Conservation (phyloP, 2,888 invertebrate species). For the Cryptocephalus moraei region DNA sequence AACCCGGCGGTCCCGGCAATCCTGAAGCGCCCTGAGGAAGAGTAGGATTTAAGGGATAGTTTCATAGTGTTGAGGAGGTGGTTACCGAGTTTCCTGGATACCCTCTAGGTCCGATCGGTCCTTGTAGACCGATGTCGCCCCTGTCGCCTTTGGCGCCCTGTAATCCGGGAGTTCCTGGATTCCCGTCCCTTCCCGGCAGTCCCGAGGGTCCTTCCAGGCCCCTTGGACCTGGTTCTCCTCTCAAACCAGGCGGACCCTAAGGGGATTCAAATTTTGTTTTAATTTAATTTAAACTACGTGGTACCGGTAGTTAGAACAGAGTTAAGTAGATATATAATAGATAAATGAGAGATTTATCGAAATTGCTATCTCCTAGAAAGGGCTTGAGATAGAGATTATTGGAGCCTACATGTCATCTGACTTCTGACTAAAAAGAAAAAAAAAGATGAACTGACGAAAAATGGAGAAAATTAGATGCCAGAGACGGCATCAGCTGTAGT, state of each 20-base stretch:
- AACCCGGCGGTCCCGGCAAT: slow-evolving; percentile 32
- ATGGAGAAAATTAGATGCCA: no score
- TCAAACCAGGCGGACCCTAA: slow-evolving; percentile 14
- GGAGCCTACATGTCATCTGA: no score
- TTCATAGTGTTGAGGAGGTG: not conserved
- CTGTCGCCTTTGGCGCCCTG: slow-evolving; percentile 21
- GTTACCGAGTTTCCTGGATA: slow-evolving; percentile 19
- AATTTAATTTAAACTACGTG: not conserved
- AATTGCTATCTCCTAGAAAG: no score
- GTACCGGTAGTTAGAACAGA: not conserved
- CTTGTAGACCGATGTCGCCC: slow-evolving; percentile 20
- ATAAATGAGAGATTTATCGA: no score
- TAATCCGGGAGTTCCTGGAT: slow-evolving; percentile 27
- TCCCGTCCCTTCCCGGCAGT: slow-evolving; percentile 23
- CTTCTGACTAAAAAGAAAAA: no score
- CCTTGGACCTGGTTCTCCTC: slow-evolving; percentile 12
- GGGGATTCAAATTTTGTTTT: no score
- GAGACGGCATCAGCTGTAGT: no score
- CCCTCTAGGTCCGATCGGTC: slow-evolving; percentile 26
- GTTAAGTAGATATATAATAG: no score
- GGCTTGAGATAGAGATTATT: no score
- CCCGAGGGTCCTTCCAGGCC: slow-evolving; percentile 16
- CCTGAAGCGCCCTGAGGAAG: slow-evolving; percentile 30
- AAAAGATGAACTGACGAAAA: no score
- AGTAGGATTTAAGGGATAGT: not conserved